These are phyloP conservation scores for Apis cerana DNA, from an alignment of 1,140 invertebrate species.

Conservation along the genomic window DNA sequence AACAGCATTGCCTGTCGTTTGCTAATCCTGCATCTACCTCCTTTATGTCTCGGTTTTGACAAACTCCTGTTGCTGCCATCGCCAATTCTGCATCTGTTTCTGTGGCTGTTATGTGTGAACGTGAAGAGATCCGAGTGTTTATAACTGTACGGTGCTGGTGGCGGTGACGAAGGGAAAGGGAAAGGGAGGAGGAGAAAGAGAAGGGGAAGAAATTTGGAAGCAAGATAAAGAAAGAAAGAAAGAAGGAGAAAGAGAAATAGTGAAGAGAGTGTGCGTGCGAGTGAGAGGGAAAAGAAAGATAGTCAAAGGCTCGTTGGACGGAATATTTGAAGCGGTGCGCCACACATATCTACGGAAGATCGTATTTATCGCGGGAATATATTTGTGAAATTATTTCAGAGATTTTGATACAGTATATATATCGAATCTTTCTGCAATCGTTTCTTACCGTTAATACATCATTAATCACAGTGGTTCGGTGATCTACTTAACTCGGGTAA, in stretches of 20 bases:
- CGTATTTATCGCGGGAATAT: slow-evolving; percentile 25
- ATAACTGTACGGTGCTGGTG: slow-evolving; percentile 62
- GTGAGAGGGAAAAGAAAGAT: slow-evolving; percentile 12
- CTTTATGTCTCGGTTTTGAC: slow-evolving; percentile 8
- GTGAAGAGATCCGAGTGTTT: slow-evolving; percentile 59
- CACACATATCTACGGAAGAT: slow-evolving; percentile 44
- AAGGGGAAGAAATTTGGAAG: slow-evolving; percentile 41
- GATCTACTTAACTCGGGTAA: slow-evolving; percentile 9
- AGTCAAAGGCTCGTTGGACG: slow-evolving; percentile 19
- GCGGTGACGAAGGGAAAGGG: slow-evolving; percentile 54
- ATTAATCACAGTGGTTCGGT: too few species aligned
- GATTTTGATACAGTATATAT: not conserved
- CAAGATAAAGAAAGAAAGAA: slow-evolving; percentile 14
- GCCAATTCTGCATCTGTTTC: slow-evolving; percentile 41
- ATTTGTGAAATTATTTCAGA: slow-evolving; percentile 11
- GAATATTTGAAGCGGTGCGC: slow-evolving; percentile 48
- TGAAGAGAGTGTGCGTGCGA: slow-evolving; percentile 8
- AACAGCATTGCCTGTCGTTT: slow-evolving; percentile 13
- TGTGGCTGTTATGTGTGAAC: slow-evolving; percentile 65
- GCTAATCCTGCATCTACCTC: slow-evolving; percentile 24
- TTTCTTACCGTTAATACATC: not conserved
- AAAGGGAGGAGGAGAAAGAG: slow-evolving; percentile 22
- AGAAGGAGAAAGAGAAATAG: slow-evolving; percentile 17
- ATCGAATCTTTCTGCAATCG: not conserved
- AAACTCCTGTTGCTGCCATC: slow-evolving; percentile 16